These are phyloP conservation scores for Sus scrofa DNA, from an alignment of 2,113 vertebrate genomes.

Conservation along the genomic window T2T-Sscrofa CM000820.6:81616001-81616500, in stretches of 20 bases:
- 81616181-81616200: conserved; percentile 43
- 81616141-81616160: conserved; percentile 30
- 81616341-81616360: not conserved
- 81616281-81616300: not conserved
- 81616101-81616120: conserved; percentile 6
- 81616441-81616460: not conserved
- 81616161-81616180: conserved; percentile 29
- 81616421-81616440: not conserved
- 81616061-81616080: conserved; percentile 61
- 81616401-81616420: not conserved
- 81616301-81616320: not conserved
- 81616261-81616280: conserved; percentile 8
- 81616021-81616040: conserved; percentile 52
- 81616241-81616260: conserved; percentile 16
- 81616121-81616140: not conserved
- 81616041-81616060: conserved; percentile 60
- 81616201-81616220: conserved; percentile 5
- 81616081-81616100: not conserved
- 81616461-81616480: accelerated
- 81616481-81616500: not conserved
- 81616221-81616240: conserved; percentile 12
- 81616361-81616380: not conserved
- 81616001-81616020: conserved; percentile 44
- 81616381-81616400: not conserved
- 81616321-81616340: not conserved